These are phyloP conservation scores for Chrysomallon squamiferum DNA, from an alignment of 1,140 invertebrate genomes.

Conservation along the genomic window DNA sequence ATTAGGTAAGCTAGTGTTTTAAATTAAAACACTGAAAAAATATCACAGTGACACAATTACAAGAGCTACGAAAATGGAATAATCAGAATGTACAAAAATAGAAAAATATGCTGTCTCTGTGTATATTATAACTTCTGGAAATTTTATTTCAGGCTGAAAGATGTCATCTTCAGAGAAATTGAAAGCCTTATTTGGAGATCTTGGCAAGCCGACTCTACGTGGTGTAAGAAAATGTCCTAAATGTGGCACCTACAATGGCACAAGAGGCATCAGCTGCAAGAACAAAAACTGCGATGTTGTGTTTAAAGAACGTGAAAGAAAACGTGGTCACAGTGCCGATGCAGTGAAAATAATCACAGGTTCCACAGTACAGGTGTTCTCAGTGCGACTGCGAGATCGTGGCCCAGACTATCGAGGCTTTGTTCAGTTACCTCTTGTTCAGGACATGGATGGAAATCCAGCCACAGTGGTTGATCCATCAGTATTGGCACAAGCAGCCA, in stretches of 20 bases:
- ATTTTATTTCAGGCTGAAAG: not conserved
- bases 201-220: slow-evolving; percentile 74
- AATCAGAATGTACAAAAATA: too few species aligned
- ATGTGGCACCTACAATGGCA: slow-evolving; percentile 81
- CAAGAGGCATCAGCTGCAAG: slow-evolving; percentile 77
- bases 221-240: slow-evolving; percentile 80
- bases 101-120: too few species aligned
- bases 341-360: slow-evolving; percentile 75
- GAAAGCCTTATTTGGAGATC: slow-evolving; percentile 68
- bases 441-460: slow-evolving; percentile 63
- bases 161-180: slow-evolving; percentile 52
- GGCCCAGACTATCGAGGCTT: slow-evolving; percentile 78
- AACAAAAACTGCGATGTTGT: slow-evolving; percentile 77
- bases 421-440: slow-evolving; percentile 73
- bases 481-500: slow-evolving; percentile 65
- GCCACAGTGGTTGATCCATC: slow-evolving; percentile 64
- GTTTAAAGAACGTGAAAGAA: slow-evolving; percentile 74
- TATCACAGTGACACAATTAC: too few species aligned
- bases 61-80: too few species aligned
- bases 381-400: slow-evolving; percentile 73
- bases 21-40: too few species aligned
- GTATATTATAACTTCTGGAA: too few species aligned
- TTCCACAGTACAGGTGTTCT: slow-evolving; percentile 72
- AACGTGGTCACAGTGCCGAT: slow-evolving; percentile 71
- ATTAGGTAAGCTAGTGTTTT: too few species aligned